Percentiles rank a stretch among this genome's conserved stretches.
Evolutionary conservation across 2,888 invertebrate species (phyloP).

Genomic region (Cinara cedri): DNA sequence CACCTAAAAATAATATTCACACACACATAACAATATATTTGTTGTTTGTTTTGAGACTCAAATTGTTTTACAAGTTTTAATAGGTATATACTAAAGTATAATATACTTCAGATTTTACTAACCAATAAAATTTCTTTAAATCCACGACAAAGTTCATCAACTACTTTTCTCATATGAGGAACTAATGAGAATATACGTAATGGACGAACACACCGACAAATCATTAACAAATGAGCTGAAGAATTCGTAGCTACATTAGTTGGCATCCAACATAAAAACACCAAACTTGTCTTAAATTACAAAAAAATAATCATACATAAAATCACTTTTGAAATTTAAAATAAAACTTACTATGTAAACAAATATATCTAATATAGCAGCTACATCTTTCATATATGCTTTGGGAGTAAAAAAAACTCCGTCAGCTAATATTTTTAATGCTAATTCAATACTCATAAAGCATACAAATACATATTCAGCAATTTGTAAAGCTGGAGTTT

Average conservation of each 20-base stretch:
- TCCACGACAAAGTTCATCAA: constrained; percentile 95
- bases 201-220: constrained; percentile 93
- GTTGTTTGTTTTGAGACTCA: not conserved
- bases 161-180: constrained; percentile 99
- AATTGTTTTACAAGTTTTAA: not conserved
- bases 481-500: constrained; percentile 88
- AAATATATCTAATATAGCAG: constrained; percentile 94
- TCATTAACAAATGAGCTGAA: constrained; percentile 92
- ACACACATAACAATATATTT: not conserved
- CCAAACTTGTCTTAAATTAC: constrained; percentile 81
- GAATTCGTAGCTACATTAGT: constrained; percentile 89
- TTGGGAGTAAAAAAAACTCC: constrained; percentile 99
- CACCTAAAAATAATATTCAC: constrained; percentile 68
- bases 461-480: constrained; percentile 98
- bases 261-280: constrained; percentile 98
- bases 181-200: constrained; percentile 96
- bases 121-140: constrained; percentile 98
- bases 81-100: no score
- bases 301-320: constrained; percentile 24
- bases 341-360: constrained; percentile 81
- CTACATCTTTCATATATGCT: constrained; percentile 96
- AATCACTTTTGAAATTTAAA: constrained; percentile 15
- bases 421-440: constrained; percentile 94
- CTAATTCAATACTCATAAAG: constrained; percentile 96
- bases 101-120: constrained; percentile 61